These are phyloP conservation scores for Euschistus heros DNA, from an alignment of 1,140 invertebrate species.

Conservation along the genomic window DNA sequence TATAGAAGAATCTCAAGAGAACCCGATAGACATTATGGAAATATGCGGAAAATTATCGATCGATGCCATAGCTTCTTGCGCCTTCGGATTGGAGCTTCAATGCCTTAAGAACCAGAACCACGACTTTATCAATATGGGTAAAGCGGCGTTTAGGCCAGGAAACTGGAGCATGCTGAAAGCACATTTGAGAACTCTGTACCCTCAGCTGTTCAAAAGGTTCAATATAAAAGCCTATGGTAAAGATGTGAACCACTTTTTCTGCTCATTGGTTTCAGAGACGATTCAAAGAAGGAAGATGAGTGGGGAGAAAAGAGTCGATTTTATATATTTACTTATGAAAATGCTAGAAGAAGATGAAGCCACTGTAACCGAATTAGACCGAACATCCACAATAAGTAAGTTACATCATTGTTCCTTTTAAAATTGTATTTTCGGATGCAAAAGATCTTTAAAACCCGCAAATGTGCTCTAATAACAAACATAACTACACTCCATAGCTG, in stretches of 20 bases:
- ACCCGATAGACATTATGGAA: constrained; percentile 32
- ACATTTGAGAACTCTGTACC: background rate
- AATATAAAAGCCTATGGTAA: constrained; percentile 14
- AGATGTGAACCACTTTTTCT: constrained; percentile 27
- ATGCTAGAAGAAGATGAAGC: background rate
- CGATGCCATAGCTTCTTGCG: constrained; percentile 34
- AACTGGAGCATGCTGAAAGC: constrained; percentile 7
- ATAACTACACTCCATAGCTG: no score
- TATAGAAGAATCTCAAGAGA: constrained; percentile 36
- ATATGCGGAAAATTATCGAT: constrained; percentile 30
- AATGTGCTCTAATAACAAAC: no score
- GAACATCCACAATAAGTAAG: background rate
- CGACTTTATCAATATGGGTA: constrained; percentile 1
- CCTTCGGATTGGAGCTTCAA: constrained; percentile 33
- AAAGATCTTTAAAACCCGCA: no score
- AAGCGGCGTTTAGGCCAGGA: background rate
- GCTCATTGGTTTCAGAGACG: constrained; percentile 15
- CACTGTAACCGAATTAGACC: background rate
- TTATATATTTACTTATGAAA: background rate
- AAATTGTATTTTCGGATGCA: background rate
- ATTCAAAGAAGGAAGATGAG: background rate
- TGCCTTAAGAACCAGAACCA: constrained; percentile 1
- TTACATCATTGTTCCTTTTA: background rate
- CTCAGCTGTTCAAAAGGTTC: constrained; percentile 18
- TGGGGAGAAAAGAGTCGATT: background rate